phyloP scores from a whole-genome alignment of 1,140 invertebrate genomes.

The Meloidogyne chitwoodi region DNA sequence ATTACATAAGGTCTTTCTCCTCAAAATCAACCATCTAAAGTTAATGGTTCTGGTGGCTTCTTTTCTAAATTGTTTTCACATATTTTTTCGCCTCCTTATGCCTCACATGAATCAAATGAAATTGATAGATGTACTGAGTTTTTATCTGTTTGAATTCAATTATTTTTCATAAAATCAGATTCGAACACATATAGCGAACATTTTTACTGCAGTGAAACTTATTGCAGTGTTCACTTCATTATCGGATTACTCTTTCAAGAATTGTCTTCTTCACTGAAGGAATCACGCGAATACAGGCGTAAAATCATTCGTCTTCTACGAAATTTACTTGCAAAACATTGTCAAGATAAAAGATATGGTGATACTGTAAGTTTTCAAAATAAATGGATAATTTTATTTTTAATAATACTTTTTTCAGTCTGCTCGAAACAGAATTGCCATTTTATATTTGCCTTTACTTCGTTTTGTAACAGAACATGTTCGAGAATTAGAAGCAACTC shows the following conservation, averaged over 20 bases:
- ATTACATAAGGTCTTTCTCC: slow-evolving; percentile 1
- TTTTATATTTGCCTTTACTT: slow-evolving; percentile 83
- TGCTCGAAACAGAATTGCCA: slow-evolving; percentile 77
- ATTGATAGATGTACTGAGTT: slow-evolving; percentile 40
- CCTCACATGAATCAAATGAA: slow-evolving; percentile 30
- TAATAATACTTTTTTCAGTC: slow-evolving; percentile 63
- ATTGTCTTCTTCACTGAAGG: slow-evolving; percentile 74
- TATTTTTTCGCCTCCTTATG: slow-evolving; percentile 28
- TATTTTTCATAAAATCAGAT: slow-evolving; percentile 28
- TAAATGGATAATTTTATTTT: not conserved
- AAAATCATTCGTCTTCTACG: slow-evolving; percentile 74
- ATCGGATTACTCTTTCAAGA: slow-evolving; percentile 74
- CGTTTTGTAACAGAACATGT: slow-evolving; percentile 79
- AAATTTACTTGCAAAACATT: slow-evolving; percentile 84
- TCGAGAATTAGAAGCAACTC: slow-evolving; percentile 62
- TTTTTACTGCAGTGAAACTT: slow-evolving; percentile 72
- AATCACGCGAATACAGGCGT: slow-evolving; percentile 75
- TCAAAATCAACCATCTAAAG: not conserved
- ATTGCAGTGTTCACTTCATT: slow-evolving; percentile 81
- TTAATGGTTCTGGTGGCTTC: slow-evolving; percentile 22
- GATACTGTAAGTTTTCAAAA: slow-evolving; percentile 61
- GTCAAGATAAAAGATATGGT: slow-evolving; percentile 81
- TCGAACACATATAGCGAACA: slow-evolving; percentile 61
- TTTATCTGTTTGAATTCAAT: not conserved
- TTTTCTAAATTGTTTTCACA: slow-evolving; percentile 42